Conservation (phyloP, 2,113 vertebrate genomes). For the Pelodiscus sinensis region DNA sequence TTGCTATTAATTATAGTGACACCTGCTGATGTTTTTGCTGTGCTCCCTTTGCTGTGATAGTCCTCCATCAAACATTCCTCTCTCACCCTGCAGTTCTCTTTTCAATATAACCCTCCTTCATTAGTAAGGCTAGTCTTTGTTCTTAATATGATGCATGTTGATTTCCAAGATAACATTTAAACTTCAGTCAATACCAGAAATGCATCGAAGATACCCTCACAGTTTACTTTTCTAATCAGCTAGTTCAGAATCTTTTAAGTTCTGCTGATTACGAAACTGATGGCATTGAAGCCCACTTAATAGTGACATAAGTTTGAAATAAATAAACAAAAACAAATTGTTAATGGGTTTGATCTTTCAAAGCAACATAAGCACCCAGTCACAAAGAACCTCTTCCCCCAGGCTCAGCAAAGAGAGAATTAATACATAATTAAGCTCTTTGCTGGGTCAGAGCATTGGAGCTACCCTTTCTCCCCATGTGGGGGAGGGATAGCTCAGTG, state of each 20-base stretch:
- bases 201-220: not conserved
- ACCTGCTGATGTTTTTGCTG: not conserved
- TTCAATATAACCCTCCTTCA: not conserved
- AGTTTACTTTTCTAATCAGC: not conserved
- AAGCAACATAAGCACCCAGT: not conserved
- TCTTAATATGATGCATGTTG: not conserved
- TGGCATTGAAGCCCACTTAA: not conserved
- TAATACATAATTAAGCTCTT: not conserved
- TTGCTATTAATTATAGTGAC: slow-evolving; percentile 30
- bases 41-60: not conserved
- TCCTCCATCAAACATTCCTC: not conserved
- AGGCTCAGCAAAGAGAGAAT: not conserved
- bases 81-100: not conserved
- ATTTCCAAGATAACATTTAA: not conserved
- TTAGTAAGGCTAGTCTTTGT: not conserved
- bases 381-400: not conserved
- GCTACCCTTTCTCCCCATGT: too few species aligned
- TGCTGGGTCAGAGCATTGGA: not conserved
- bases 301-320: not conserved
- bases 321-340: not conserved
- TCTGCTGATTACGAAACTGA: not conserved
- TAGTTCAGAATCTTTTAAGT: not conserved
- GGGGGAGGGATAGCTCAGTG: too few species aligned
- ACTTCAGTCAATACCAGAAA: not conserved
- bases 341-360: not conserved